These are phyloP conservation scores for Dermolepida albohirtum DNA, from an alignment of 2,888 invertebrate species.

Conservation along the genomic window DNA sequence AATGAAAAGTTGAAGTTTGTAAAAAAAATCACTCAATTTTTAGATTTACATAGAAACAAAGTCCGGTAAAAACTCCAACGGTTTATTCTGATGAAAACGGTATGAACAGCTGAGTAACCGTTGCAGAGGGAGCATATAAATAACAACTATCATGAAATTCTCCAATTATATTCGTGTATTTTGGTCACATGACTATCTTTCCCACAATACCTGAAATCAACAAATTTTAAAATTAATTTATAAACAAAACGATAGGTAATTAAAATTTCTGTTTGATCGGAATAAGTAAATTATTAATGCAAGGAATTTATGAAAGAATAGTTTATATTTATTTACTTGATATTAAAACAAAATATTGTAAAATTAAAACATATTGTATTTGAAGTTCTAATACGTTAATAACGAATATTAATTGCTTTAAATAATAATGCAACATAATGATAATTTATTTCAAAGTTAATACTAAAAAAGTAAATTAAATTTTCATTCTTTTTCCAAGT, in stretches of 20 bases:
- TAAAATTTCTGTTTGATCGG: too few species aligned
- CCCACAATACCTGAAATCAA: slow-evolving; percentile 15
- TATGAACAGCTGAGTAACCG: slow-evolving; percentile 52
- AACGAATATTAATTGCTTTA: too few species aligned
- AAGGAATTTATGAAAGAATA: too few species aligned
- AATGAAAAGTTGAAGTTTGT: slow-evolving; percentile 26
- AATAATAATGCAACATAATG: too few species aligned
- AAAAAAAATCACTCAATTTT: slow-evolving; percentile 36
- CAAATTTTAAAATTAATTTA: neutral
- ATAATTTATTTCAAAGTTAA: too few species aligned
- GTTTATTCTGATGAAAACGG: slow-evolving; percentile 39
- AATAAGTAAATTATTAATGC: too few species aligned
- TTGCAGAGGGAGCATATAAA: slow-evolving; percentile 42
- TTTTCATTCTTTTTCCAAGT: too few species aligned
- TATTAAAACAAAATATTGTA: neutral
- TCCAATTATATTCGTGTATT: slow-evolving; percentile 30
- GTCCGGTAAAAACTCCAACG: slow-evolving; percentile 28
- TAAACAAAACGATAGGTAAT: neutral
- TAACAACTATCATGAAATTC: slow-evolving; percentile 33
- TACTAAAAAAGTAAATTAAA: too few species aligned
- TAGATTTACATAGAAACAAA: slow-evolving; percentile 34
- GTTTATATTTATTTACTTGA: neutral
- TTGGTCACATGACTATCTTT: slow-evolving; percentile 24
- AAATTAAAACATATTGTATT: too few species aligned
- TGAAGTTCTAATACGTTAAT: too few species aligned